Evolutionary conservation across 2,888 invertebrate genomes (phyloP).

Genomic region (Ophion ellenae): DNA sequence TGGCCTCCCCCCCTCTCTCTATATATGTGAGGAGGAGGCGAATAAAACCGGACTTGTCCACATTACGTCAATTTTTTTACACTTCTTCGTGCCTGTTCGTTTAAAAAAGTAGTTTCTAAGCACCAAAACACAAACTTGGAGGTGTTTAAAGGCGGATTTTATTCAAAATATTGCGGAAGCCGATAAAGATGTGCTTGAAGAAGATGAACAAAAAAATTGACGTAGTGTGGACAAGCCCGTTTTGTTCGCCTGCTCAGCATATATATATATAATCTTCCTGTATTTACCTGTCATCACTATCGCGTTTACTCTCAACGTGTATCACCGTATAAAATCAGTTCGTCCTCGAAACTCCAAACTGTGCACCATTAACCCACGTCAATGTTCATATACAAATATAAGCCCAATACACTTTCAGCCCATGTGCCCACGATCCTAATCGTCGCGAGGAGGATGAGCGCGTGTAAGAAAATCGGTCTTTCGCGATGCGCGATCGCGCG

Average conservation of each 20-base stretch:
- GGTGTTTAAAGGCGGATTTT: too few species aligned
- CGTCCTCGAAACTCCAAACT: not conserved
- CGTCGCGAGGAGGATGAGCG: slow-evolving; percentile 19
- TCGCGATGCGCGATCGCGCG: slow-evolving; percentile 9
- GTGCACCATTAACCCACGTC: slow-evolving; percentile 23
- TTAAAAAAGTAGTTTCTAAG: too few species aligned
- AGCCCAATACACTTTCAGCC: not conserved
- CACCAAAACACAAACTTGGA: too few species aligned
- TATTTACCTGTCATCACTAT: slow-evolving; percentile 20
- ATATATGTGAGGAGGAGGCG: not conserved
- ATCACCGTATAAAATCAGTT: not conserved
- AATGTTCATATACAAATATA: not conserved
- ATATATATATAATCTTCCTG: not conserved
- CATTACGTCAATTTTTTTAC: too few species aligned
- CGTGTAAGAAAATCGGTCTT: slow-evolving; percentile 19
- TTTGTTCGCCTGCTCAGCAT: too few species aligned
- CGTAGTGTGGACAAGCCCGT: too few species aligned
- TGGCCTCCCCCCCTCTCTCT: not conserved
- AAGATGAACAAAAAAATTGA: too few species aligned
- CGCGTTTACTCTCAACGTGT: not conserved
- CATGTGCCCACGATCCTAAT: not conserved
- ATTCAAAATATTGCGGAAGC: too few species aligned
- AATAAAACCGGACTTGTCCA: not conserved
- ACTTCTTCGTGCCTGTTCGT: too few species aligned
- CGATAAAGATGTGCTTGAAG: too few species aligned